Base-by-base conservation (phyloP, 2,113 vertebrate species). In the Sprattus sprattus region DNA sequence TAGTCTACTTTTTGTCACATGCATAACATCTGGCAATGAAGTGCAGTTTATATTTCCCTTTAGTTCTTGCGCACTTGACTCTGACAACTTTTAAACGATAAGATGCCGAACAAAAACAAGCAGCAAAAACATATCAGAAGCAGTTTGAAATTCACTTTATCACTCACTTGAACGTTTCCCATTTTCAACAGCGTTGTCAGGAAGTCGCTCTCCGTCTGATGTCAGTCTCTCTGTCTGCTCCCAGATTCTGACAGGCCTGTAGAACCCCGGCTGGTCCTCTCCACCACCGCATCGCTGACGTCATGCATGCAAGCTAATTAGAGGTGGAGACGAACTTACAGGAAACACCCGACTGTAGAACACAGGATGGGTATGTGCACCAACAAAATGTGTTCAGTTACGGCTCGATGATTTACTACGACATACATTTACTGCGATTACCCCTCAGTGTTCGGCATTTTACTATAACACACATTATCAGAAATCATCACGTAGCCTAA, bases 101-200 rank as follows among this genome's bases (percentile, higher is more conserved):
- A 44, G 8, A 46, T 25, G 57, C 52, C 50, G 67, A n/a, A 45
- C 50, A 8, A 75, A 57, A 57, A 78, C 45, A 20, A 81, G 3
- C 57, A 5, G 81, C 46, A 39, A 16, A 18, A 16, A 18, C 28
- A 39, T 4, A 32, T 20, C 49, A 60, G n/a, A n/a, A 5, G 46
- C 15, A 54, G 22, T 22, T 11, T 80, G 8, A 39, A 60, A 22
- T 84, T 16, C 22, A 39, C 82, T 81, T 52, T 6, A 6, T 49
- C n/a, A 85, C 93, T 90, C 88, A 95, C 95, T 92, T 95, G 94
- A 0, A 94, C 92, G 93, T 95, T 95, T 71, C 64, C 64, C 64
- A 71, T 71, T 71, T 71, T 25, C 28, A 28, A 67, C 7, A 8
- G 64, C 28, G 7, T 32, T 32, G 28, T 32, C 25, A 71, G 10